These are phyloP conservation scores for Selenia dentaria DNA, from an alignment of 2,888 invertebrate species.

Conservation along the genomic window DNA sequence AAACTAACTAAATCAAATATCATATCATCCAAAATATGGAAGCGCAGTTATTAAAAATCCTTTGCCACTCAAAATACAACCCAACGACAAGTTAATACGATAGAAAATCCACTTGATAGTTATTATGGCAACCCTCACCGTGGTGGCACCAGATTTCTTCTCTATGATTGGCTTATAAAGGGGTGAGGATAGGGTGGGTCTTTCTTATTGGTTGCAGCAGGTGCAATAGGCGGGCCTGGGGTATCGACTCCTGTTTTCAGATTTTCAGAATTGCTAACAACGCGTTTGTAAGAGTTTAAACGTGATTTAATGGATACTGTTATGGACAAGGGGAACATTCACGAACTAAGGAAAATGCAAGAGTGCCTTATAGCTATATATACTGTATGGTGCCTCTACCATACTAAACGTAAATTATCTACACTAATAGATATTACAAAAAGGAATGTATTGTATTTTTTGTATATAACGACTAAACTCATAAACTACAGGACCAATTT, in stretches of 20 bases:
- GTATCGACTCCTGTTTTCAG: constrained; percentile 55
- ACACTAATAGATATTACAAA: no score
- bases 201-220: constrained; percentile 67
- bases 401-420: no score
- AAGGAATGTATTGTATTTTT: no score
- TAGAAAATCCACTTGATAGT: constrained; percentile 23
- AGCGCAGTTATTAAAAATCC: constrained; percentile 56
- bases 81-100: not conserved
- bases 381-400: no score
- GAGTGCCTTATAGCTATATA: no score
- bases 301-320: constrained; percentile 1
- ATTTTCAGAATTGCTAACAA: constrained; percentile 33
- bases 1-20: constrained; percentile 71
- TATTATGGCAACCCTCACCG: constrained; percentile 49
- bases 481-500: no score
- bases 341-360: no score
- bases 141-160: constrained; percentile 64
- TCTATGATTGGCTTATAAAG: constrained; percentile 55
- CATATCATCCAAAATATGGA: constrained; percentile 57
- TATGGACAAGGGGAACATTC: not conserved
- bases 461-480: no score
- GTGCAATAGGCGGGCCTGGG: constrained; percentile 57
- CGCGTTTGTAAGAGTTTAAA: constrained; percentile 10
- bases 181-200: constrained; percentile 57
- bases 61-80: constrained; percentile 30